Evolutionary conservation across 2,797 vertebrate species (phyloP).

Genomic region (Mallotus villosus): DNA sequence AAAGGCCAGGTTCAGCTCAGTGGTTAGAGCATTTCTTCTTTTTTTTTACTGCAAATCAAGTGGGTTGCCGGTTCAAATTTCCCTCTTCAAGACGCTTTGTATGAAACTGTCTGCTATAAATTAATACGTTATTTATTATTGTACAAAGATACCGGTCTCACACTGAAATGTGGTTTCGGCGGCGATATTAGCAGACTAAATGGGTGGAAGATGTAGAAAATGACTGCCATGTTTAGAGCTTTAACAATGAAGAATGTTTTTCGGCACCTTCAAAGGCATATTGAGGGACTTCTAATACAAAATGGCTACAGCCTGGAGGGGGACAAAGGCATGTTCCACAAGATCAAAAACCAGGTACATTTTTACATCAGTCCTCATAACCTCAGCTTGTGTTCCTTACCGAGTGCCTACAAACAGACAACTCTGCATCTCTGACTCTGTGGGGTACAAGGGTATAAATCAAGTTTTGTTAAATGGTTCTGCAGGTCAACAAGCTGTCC

Average conservation of each 20-base stretch:
- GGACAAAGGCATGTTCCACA: conserved; percentile 57
- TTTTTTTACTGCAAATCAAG: neutral
- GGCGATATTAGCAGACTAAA: neutral
- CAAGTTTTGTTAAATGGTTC: neutral
- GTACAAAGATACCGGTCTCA: neutral
- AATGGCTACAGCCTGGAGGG: conserved; percentile 58
- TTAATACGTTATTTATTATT: neutral
- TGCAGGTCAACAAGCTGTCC: conserved; percentile 45
- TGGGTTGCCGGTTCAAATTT: neutral
- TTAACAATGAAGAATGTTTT: neutral
- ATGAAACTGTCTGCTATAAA: neutral
- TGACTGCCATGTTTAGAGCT: neutral
- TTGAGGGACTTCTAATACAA: conserved; percentile 57
- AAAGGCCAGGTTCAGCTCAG: neutral
- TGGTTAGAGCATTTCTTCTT: neutral
- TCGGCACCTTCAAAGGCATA: conserved; percentile 54
- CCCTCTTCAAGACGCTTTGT: neutral
- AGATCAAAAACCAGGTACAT: conserved; percentile 68
- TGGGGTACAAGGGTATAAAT: neutral
- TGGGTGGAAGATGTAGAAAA: neutral
- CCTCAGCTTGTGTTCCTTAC: too few species aligned
- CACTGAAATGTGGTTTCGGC: neutral
- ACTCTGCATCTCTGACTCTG: too few species aligned
- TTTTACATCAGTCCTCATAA: too few species aligned
- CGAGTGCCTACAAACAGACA: too few species aligned